Percentiles rank a stretch among this genome's conserved stretches.
These are phyloP conservation scores for Cataglyphis altisquamis DNA, from an alignment of 2,888 invertebrate species.

Conservation along the genomic window DNA sequence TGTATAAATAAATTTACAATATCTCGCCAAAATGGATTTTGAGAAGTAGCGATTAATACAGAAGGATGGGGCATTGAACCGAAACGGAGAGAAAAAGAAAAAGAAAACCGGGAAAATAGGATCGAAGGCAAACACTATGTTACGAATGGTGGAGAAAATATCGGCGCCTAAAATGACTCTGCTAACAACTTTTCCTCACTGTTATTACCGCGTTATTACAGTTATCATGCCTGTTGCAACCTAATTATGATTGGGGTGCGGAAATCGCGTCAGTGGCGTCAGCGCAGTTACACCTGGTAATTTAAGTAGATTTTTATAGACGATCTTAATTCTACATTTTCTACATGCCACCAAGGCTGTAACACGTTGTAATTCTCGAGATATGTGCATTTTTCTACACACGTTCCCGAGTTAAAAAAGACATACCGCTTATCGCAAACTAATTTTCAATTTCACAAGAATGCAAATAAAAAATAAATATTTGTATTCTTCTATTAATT, in stretches of 20 bases:
- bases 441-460: not conserved
- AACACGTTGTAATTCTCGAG: not conserved
- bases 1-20: not conserved
- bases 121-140: slow-evolving; percentile 15
- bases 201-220: slow-evolving; percentile 68
- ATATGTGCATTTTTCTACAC: not conserved
- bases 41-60: not conserved
- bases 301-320: slow-evolving; percentile 57
- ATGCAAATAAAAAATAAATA: not conserved
- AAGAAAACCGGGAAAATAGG: slow-evolving; percentile 11
- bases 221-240: slow-evolving; percentile 51
- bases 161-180: slow-evolving; percentile 12
- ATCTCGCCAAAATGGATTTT: not conserved
- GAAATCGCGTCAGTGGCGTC: slow-evolving; percentile 39
- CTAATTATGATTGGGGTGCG: slow-evolving; percentile 61
- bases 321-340: not conserved
- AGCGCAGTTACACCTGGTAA: slow-evolving; percentile 35
- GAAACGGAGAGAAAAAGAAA: not conserved
- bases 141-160: slow-evolving; percentile 31
- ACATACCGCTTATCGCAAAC: not conserved
- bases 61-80: slow-evolving; percentile 17
- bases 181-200: slow-evolving; percentile 17
- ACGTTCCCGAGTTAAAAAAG: not conserved
- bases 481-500: not conserved
- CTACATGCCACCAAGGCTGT: not conserved